These are phyloP conservation scores for Protobothrops mucrosquamatus DNA, from an alignment of 2,113 vertebrate genomes.

Conservation along the genomic window DNA sequence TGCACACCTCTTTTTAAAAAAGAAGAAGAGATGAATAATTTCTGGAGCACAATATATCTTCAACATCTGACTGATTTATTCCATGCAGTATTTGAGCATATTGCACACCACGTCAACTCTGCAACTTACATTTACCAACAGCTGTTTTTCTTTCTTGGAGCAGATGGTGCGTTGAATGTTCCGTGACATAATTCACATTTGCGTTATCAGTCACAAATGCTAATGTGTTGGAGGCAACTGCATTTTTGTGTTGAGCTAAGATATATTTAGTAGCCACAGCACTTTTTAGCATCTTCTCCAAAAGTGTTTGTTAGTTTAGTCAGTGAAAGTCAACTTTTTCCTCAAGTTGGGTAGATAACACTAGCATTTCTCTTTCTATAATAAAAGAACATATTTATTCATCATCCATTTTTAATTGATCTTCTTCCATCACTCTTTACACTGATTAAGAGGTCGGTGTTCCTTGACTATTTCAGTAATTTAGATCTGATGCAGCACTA, in stretches of 20 bases:
- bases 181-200: constrained; percentile 64
- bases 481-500: constrained; percentile 3
- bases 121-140: constrained; percentile 63
- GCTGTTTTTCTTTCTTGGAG: constrained; percentile 60
- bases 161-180: constrained; percentile 63
- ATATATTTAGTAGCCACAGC: constrained; percentile 47
- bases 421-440: neutral
- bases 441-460: constrained; percentile 7
- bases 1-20: constrained; percentile 32
- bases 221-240: constrained; percentile 49
- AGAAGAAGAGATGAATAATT: constrained; percentile 20
- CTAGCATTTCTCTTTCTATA: neutral
- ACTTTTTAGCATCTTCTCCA: constrained; percentile 23
- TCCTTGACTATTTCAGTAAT: neutral
- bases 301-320: constrained; percentile 23
- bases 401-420: neutral
- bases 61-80: constrained; percentile 59
- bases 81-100: constrained; percentile 62
- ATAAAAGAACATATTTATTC: neutral
- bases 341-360: neutral
- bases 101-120: constrained; percentile 47
- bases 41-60: constrained; percentile 45
- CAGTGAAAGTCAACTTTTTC: neutral
- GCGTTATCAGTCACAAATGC: constrained; percentile 56
- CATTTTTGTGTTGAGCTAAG: constrained; percentile 30